Conservation (phyloP, 2,113 vertebrate genomes). For the Hydropotes inermis region DNA sequence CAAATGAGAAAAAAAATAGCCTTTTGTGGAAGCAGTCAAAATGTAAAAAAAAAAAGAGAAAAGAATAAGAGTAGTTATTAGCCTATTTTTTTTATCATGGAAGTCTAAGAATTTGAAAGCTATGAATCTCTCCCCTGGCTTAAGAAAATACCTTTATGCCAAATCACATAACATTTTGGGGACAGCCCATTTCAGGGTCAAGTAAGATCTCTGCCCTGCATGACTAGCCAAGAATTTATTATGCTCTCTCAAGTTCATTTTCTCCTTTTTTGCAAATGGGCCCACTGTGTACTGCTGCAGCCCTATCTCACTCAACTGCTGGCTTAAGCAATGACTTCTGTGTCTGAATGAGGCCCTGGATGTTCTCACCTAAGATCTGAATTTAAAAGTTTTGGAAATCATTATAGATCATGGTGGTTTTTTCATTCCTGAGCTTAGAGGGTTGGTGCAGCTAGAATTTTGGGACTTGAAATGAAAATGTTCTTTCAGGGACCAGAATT, state of each 20-base stretch:
- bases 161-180: not conserved
- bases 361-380: not conserved
- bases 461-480: not conserved
- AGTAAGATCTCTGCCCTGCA: not conserved
- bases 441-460: not conserved
- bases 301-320: accelerated
- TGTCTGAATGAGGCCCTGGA: not conserved
- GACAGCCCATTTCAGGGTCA: not conserved
- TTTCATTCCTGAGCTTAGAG: not conserved
- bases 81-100: constrained; percentile 20
- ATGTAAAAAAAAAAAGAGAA: not conserved
- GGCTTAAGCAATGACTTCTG: not conserved
- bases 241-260: not conserved
- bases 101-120: constrained; percentile 32
- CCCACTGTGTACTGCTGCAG: not conserved
- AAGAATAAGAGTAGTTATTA: not conserved
- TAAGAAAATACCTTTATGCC: not conserved
- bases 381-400: not conserved
- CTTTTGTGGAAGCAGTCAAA: constrained; percentile 60
- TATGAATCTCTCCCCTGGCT: not conserved
- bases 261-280: not conserved
- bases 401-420: not conserved
- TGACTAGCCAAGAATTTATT: not conserved
- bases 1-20: constrained; percentile 38
- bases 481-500: not conserved